Conservation (phyloP, 2,797 vertebrate species). For the Acanthurus tractus region DNA sequence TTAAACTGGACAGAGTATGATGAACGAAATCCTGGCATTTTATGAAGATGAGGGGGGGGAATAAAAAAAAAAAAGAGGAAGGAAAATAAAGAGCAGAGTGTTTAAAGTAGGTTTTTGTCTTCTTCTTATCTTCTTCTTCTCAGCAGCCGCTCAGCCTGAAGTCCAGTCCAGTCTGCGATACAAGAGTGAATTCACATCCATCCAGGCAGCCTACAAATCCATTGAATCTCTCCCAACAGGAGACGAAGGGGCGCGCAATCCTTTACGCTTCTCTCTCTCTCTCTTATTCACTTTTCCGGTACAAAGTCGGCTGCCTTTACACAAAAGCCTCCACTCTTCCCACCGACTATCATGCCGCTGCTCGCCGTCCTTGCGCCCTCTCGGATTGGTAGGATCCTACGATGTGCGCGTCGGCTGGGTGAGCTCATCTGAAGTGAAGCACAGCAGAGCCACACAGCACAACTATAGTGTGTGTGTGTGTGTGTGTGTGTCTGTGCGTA, state of each 20-base stretch:
- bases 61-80: not conserved
- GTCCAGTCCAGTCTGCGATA: constrained; percentile 65
- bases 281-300: constrained; percentile 70
- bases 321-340: constrained; percentile 70
- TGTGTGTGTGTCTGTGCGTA: constrained; percentile 64
- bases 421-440: constrained; percentile 82
- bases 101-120: constrained; percentile 59
- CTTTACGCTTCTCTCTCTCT: constrained; percentile 46
- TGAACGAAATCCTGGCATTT: constrained; percentile 79
- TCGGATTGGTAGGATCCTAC: constrained; percentile 76
- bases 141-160: constrained; percentile 34
- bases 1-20: constrained; percentile 74
- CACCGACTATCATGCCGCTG: constrained; percentile 54
- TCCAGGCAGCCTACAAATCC: constrained; percentile 57
- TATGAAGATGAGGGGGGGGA: constrained; percentile 22
- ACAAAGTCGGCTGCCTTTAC: constrained; percentile 73
- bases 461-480: constrained; percentile 42
- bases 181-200: constrained; percentile 65
- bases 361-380: constrained; percentile 73
- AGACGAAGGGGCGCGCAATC: constrained; percentile 46
- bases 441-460: constrained; percentile 70
- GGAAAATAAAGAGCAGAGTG: constrained; percentile 59
- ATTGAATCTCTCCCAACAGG: constrained; percentile 53
- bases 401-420: constrained; percentile 78
- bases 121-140: constrained; percentile 35